Evolutionary conservation across 2,797 vertebrate species (phyloP).

Genomic region (Nasua narica): DNA sequence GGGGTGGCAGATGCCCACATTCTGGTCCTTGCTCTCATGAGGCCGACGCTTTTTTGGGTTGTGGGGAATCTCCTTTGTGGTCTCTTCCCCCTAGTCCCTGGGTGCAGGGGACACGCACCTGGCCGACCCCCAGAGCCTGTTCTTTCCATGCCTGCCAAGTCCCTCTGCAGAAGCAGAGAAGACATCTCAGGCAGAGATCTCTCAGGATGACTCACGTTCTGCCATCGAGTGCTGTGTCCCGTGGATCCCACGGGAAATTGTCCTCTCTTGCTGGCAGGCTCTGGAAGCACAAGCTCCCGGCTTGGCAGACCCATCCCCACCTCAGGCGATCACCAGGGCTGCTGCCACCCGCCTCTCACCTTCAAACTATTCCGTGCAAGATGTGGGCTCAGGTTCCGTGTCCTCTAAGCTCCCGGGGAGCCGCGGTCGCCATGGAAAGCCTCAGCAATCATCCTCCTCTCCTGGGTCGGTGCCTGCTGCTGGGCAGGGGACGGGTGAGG

Average conservation of each 20-base stretch:
- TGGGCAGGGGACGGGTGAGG: background rate
- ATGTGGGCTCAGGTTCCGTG: background rate
- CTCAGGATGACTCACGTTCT: background rate
- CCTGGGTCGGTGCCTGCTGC: background rate
- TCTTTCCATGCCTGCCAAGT: background rate
- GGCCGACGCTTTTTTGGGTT: background rate
- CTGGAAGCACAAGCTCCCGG: background rate
- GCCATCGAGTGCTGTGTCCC: background rate
- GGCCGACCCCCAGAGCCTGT: background rate
- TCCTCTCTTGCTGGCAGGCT: background rate
- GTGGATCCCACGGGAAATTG: background rate
- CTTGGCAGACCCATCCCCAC: no score
- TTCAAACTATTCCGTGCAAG: background rate
- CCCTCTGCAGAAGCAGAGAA: background rate
- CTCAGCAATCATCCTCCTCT: background rate
- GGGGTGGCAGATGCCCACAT: background rate
- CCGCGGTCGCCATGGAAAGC: background rate
- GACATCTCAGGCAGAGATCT: background rate
- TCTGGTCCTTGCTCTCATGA: background rate
- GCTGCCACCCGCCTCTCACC: background rate
- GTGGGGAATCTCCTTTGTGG: background rate
- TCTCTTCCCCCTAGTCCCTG: background rate
- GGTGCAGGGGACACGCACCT: background rate
- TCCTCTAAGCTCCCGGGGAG: background rate
- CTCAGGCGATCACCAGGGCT: rapidly evolving